Evolutionary conservation across 2,888 invertebrate species (phyloP).

Genomic region (Fragum sueziense): DNA sequence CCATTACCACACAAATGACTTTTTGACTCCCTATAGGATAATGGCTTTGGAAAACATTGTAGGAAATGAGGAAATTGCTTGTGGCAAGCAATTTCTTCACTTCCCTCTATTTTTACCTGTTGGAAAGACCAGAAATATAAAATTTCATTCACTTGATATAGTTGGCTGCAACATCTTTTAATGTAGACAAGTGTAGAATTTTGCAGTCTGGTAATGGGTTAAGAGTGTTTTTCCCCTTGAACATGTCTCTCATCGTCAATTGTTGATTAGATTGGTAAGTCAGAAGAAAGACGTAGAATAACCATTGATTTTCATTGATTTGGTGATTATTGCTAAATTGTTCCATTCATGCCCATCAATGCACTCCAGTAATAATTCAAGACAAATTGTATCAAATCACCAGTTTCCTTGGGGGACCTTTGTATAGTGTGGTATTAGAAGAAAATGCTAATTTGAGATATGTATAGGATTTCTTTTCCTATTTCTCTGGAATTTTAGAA

Average conservation of each 20-base stretch:
- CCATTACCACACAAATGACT: too few relatives aligned
- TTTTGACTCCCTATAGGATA: too few relatives aligned
- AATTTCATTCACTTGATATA: too few relatives aligned
- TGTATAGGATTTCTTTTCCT: too few relatives aligned
- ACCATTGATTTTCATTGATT: conserved; percentile 5
- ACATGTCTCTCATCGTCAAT: too few relatives aligned
- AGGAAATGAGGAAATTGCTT: too few relatives aligned
- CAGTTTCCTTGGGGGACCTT: neutral
- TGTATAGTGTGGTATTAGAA: neutral
- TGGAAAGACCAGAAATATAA: neutral
- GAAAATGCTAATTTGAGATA: neutral
- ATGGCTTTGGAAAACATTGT: too few relatives aligned
- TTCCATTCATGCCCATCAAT: conserved; percentile 6
- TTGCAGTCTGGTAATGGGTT: neutral
- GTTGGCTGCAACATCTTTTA: neutral
- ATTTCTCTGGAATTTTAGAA: too few relatives aligned
- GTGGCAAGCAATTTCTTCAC: too few relatives aligned
- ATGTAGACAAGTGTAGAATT: neutral
- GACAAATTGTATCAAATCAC: neutral
- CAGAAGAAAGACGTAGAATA: neutral
- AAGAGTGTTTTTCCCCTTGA: too few relatives aligned
- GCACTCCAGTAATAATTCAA: neutral
- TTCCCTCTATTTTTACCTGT: neutral
- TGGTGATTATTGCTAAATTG: conserved; percentile 17
- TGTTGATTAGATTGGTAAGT: neutral